A percentile compares a stretch with the other conserved stretches of the same genome.
phyloP scores from a whole-genome alignment of 2,797 vertebrate genomes.

The Fringilla coelebs region DNA sequence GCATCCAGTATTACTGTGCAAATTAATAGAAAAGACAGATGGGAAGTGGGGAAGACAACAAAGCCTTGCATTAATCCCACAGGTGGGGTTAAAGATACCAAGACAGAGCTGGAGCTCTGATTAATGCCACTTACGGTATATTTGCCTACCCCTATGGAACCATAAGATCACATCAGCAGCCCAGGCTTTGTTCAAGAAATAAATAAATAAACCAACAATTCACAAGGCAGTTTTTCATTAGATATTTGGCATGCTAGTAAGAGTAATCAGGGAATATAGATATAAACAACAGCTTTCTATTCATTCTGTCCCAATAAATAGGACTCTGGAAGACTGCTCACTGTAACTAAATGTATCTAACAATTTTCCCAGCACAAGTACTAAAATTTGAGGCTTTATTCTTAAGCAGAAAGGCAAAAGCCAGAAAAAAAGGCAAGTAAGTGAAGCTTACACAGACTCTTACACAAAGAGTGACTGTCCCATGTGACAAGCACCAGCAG shows the following conservation, averaged over 20 bases:
- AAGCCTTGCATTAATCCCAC: neutral
- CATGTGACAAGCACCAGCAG: neutral
- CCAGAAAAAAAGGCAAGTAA: neutral
- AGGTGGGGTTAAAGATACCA: neutral
- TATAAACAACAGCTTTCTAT: neutral
- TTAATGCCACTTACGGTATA: neutral
- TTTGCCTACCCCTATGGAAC: neutral
- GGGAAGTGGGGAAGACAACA: neutral
- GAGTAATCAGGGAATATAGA: neutral
- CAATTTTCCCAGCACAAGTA: neutral
- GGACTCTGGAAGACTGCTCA: neutral
- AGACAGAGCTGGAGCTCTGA: neutral
- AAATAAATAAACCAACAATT: neutral
- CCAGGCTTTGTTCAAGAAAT: neutral
- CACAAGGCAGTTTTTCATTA: constrained; percentile 48
- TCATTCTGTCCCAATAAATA: neutral
- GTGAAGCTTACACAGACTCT: neutral
- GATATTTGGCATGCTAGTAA: neutral
- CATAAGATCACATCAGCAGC: neutral
- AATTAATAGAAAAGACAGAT: neutral
- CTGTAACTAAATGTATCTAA: neutral
- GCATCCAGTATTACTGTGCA: neutral
- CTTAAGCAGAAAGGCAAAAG: neutral
- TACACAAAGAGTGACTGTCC: constrained; percentile 10
- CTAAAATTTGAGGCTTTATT: neutral